phyloP scores from a whole-genome alignment of 2,888 invertebrate species.

The Drosophila nigricruria region DNA sequence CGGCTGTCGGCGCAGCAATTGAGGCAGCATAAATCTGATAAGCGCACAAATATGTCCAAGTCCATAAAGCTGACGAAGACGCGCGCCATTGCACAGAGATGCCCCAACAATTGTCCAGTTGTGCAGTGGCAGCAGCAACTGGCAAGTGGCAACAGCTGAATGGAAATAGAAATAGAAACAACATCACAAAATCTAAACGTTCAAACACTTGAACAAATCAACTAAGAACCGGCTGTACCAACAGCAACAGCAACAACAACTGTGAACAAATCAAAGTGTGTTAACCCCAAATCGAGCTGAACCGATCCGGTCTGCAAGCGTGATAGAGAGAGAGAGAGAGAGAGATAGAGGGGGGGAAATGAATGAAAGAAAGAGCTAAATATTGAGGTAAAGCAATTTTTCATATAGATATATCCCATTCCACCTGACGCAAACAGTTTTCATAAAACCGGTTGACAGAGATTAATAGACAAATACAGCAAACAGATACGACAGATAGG shows the following conservation, averaged over 20 bases:
- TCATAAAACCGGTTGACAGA: slow-evolving; percentile 45
- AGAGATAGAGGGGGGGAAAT: not conserved
- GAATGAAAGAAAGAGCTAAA: not conserved
- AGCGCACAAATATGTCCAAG: slow-evolving; percentile 70
- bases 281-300: slow-evolving; percentile 45
- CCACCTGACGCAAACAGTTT: slow-evolving; percentile 38
- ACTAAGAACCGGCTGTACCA: slow-evolving; percentile 62
- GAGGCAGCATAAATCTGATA: slow-evolving; percentile 77
- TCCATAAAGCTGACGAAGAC: slow-evolving; percentile 33
- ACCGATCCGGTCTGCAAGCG: slow-evolving; percentile 47
- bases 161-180: slow-evolving; percentile 23
- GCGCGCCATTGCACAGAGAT: slow-evolving; percentile 40
- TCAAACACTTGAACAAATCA: slow-evolving; percentile 58
- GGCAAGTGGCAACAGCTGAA: slow-evolving; percentile 61
- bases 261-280: slow-evolving; percentile 63
- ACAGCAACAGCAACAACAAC: slow-evolving; percentile 48
- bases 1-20: slow-evolving; percentile 65
- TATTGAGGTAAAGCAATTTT: slow-evolving; percentile 21
- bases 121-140: slow-evolving; percentile 43
- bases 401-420: slow-evolving; percentile 25
- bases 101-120: slow-evolving; percentile 25
- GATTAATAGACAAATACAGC: slow-evolving; percentile 21
- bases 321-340: slow-evolving; percentile 1
- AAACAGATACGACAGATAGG: slow-evolving; percentile 17
- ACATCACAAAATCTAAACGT: slow-evolving; percentile 43